phyloP scores from a whole-genome alignment of 2,888 invertebrate species.

The Clitarchus hookeri region DNA sequence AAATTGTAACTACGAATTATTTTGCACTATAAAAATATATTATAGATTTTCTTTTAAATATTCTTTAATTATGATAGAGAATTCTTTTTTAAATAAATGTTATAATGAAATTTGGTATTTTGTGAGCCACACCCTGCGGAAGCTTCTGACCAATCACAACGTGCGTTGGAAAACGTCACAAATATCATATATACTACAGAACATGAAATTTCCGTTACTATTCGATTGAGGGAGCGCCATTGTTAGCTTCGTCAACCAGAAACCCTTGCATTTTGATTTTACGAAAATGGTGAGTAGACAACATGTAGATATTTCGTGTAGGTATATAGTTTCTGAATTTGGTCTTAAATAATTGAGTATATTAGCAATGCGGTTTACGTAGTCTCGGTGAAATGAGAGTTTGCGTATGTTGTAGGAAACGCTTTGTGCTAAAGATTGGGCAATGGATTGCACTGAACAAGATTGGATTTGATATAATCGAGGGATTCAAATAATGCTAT shows the following conservation, averaged over 20 bases:
- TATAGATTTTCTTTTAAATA: neutral
- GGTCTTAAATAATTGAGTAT: no score
- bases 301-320: no score
- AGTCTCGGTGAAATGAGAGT: no score
- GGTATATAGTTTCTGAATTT: no score
- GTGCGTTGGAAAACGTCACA: neutral
- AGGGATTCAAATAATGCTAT: no score
- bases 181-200: neutral
- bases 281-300: neutral
- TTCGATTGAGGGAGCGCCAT: conserved; percentile 7
- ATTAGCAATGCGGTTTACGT: no score
- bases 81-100: neutral
- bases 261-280: neutral
- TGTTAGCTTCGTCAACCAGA: conserved; percentile 1
- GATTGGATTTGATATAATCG: no score
- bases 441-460: no score
- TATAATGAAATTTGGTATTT: neutral
- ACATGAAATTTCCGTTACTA: neutral
- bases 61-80: neutral
- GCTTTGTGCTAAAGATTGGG: no score
- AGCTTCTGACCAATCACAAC: neutral
- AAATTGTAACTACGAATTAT: neutral
- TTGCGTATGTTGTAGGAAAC: no score
- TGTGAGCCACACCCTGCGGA: neutral
- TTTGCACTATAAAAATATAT: neutral